Base-by-base conservation (phyloP, 2,797 vertebrate genomes). In the Phoxinus dragarum region DNA sequence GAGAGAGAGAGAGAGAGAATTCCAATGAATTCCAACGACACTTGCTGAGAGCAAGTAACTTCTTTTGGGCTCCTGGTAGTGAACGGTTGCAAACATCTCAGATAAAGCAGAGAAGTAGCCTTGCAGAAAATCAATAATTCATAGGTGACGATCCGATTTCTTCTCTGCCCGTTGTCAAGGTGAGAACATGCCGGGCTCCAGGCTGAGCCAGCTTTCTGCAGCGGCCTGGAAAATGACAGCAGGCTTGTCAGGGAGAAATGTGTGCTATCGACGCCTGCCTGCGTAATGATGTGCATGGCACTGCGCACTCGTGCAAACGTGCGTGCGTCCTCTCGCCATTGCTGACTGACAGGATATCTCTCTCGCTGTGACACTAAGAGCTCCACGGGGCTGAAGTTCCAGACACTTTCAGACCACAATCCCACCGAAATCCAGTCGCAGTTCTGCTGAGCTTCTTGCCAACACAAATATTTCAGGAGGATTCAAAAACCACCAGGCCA, bases 11-110 rank as follows among this genome's bases (percentile, higher is more conserved):
- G 10, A 27, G 34, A 56, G 36, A 44, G 7, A 75, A 78, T 94
- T n/a, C n/a, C 94, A 92, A 91, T 93, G 94, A 95, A 96, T 96
- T 94, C 93, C 95, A 96, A 95, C 95, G 94, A 94, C 93, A 72
- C 83, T 80, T 82, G 80, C 56, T 79, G 40, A 86, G 68, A 72
- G 73, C 75, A 56, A 84, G 77, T 64, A 54, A 82, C 59, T 71
- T 83, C 64, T 84, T 80, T 42, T 10, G 36, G 42, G 61, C 19
- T 77, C 27, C 69, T 64, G 66, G 78, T 79, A 75, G 81, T 69
- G 72, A 59, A 84, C 6, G 71, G 64, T 76, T 84, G 84, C 81
- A 86, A 86, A 89, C 89, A 89, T 89, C 71, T 77, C 52, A 77
- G 88, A 87, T 86, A 87, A 88, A 89, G 81, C 86, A 75, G 75